Percentiles rank a stretch among this genome's conserved stretches.
These are phyloP conservation scores for Dryobotodes eremita DNA, from an alignment of 2,888 invertebrate species.

Conservation along the genomic window DNA sequence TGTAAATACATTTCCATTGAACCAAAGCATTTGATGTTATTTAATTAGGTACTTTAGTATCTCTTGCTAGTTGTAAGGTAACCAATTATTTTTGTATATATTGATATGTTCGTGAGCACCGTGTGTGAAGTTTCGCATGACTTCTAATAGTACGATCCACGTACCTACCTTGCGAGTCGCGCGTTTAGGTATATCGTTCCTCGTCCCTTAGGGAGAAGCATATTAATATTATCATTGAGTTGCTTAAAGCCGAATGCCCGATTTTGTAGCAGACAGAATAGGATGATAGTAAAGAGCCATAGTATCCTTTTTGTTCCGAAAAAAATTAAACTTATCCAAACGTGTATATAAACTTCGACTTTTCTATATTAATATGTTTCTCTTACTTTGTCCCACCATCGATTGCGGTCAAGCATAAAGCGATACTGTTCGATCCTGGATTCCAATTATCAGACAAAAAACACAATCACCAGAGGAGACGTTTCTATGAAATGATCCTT, in stretches of 20 bases:
- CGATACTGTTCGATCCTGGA: background rate
- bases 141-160: no score
- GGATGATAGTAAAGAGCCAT: background rate
- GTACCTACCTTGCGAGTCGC: background rate
- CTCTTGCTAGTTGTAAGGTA: background rate
- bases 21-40: background rate
- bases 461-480: background rate
- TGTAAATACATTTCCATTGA: background rate
- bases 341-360: background rate
- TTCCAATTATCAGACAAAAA: background rate
- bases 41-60: background rate
- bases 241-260: no score
- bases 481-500: background rate
- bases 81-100: conserved; percentile 5
- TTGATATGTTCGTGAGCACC: conserved; percentile 20
- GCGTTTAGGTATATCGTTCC: background rate
- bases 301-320: background rate
- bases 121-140: conserved; percentile 15
- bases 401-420: background rate
- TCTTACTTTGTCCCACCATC: background rate
- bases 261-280: background rate
- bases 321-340: background rate
- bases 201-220: background rate
- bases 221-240: background rate
- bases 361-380: background rate